Conservation (phyloP, 2,797 vertebrate genomes). For the Salarias fasciatus region DNA sequence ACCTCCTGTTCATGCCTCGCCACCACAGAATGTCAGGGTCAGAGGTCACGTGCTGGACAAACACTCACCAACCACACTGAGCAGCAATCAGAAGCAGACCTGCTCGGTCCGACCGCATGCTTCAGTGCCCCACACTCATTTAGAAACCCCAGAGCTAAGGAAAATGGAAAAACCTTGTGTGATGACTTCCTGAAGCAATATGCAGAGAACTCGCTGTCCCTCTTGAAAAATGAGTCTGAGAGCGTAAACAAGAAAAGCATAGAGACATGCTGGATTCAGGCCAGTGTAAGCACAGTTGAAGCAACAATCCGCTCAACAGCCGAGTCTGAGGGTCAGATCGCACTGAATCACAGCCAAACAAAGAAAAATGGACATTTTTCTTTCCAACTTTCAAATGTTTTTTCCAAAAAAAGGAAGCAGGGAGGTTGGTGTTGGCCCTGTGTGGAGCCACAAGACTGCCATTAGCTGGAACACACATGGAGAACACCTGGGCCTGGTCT, state of each 20-base stretch:
- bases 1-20: too few species aligned
- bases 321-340: conserved; percentile 76
- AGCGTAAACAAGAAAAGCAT: conserved; percentile 63
- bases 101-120: too few species aligned
- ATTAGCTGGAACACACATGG: too few species aligned
- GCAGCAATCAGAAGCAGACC: too few species aligned
- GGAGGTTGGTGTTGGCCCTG: conserved; percentile 89
- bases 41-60: too few species aligned
- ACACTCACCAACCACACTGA: too few species aligned
- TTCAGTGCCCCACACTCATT: too few species aligned
- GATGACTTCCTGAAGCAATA: conserved; percentile 36
- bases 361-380: conserved; percentile 84
- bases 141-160: conserved; percentile 53
- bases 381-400: conserved; percentile 74
- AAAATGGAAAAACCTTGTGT: conserved; percentile 39
- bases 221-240: conserved; percentile 43
- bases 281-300: conserved; percentile 68
- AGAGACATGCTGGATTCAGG: conserved; percentile 44
- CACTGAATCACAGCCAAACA: conserved; percentile 76
- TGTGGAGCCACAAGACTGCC: conserved; percentile 87
- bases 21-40: too few species aligned
- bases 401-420: conserved; percentile 84
- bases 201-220: conserved; percentile 37
- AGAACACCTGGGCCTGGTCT: too few species aligned
- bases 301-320: conserved; percentile 41